Conservation (phyloP, 2,888 invertebrate genomes). For the Phyllotreta cruciferae region DNA sequence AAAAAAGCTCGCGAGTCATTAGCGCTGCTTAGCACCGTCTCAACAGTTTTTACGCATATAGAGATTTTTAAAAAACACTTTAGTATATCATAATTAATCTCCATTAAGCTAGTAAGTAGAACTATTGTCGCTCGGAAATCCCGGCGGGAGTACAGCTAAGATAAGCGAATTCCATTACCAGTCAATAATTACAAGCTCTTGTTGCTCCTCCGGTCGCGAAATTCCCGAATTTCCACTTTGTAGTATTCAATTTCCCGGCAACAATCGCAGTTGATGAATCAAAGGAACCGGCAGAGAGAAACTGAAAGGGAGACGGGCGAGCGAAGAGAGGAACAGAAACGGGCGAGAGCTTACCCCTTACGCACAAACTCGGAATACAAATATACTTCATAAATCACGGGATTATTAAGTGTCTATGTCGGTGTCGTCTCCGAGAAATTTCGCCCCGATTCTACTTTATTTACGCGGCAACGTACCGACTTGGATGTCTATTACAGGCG, state of each 20-base stretch:
- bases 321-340: neutral
- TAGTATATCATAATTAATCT: constrained; percentile 31
- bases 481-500: neutral
- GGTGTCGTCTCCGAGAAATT: constrained; percentile 14
- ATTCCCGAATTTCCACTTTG: constrained; percentile 55
- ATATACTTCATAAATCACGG: constrained; percentile 39
- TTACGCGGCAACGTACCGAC: too few relatives aligned
- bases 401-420: constrained; percentile 27
- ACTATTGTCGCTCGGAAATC: constrained; percentile 9
- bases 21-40: constrained; percentile 39
- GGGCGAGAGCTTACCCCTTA: constrained; percentile 41
- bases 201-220: constrained; percentile 44
- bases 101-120: constrained; percentile 14
- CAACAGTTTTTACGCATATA: constrained; percentile 29
- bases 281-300: constrained; percentile 49
- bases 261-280: constrained; percentile 58
- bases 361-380: constrained; percentile 50
- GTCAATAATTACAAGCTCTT: constrained; percentile 56
- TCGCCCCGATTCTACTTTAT: neutral
- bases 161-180: constrained; percentile 53
- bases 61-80: constrained; percentile 32
- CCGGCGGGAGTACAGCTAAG: constrained; percentile 32
- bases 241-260: constrained; percentile 56
- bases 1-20: constrained; percentile 42
- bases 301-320: neutral